Evolutionary conservation across 2,797 vertebrate species (phyloP).

Genomic region (Poeciliopsis presidionis): DNA sequence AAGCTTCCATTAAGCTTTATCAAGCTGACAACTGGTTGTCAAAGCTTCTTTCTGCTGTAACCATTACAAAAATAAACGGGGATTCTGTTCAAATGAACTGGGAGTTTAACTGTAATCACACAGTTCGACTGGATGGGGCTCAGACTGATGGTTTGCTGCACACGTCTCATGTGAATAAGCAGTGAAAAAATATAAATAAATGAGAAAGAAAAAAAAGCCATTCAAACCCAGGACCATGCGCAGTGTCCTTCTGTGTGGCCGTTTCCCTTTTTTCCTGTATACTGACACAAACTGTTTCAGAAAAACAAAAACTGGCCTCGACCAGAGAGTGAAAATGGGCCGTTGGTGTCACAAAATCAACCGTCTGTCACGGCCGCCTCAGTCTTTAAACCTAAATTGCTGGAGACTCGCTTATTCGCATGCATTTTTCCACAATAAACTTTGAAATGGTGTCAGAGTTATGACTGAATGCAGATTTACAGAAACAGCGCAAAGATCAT

Average conservation of each 20-base stretch:
- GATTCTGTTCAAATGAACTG: neutral
- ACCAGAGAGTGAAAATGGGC: neutral
- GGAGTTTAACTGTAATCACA: neutral
- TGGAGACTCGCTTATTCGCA: neutral
- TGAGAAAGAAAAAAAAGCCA: neutral
- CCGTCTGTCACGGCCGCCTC: neutral
- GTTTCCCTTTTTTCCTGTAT: neutral
- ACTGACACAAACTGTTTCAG: too few relatives aligned
- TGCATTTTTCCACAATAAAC: neutral
- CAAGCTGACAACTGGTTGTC: neutral
- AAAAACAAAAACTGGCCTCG: too few relatives aligned
- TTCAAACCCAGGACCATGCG: neutral
- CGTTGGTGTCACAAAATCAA: neutral
- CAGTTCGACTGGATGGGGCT: neutral
- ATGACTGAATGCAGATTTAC: neutral
- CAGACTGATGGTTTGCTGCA: neutral
- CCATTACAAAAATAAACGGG: neutral
- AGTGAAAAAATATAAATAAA: neutral
- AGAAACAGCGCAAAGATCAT: neutral
- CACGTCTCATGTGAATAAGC: neutral
- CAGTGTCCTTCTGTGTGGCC: neutral
- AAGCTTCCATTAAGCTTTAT: neutral
- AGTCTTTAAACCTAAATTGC: neutral
- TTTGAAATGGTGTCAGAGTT: neutral
- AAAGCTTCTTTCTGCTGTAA: neutral